A percentile compares a stretch with the other conserved stretches of the same genome.
Conservation (phyloP, 2,113 vertebrate genomes). For the Pithys albifrons region DNA sequence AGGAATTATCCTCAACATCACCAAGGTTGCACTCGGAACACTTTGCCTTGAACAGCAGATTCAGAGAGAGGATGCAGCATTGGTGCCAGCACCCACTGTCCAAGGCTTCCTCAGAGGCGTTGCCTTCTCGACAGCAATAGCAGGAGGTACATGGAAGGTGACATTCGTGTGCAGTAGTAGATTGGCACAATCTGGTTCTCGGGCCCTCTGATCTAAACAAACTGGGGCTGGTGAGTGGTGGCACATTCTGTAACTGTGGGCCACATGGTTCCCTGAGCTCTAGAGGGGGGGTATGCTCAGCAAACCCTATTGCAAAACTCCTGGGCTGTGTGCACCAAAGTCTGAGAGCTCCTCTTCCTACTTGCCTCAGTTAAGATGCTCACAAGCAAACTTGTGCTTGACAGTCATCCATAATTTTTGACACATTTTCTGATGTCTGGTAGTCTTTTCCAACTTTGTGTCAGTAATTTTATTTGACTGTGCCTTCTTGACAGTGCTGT, state of each 20-base stretch:
- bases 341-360: background rate
- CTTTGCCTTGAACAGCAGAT: background rate
- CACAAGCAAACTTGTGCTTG: background rate
- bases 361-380: background rate
- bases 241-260: accelerated
- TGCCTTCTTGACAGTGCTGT: background rate
- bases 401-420: background rate
- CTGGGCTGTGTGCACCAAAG: background rate
- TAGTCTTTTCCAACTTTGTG: background rate
- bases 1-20: background rate
- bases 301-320: background rate
- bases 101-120: background rate
- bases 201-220: accelerated
- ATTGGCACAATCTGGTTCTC: background rate
- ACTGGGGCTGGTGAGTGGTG: background rate
- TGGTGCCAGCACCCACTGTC: background rate
- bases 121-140: accelerated
- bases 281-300: background rate
- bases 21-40: accelerated
- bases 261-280: accelerated
- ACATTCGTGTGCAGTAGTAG: accelerated
- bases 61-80: background rate
- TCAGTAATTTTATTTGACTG: background rate
- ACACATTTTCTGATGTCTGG: background rate
- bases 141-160: background rate